Base-by-base conservation (phyloP, 1,140 invertebrate genomes). In the Campoletis sonorensis region DNA sequence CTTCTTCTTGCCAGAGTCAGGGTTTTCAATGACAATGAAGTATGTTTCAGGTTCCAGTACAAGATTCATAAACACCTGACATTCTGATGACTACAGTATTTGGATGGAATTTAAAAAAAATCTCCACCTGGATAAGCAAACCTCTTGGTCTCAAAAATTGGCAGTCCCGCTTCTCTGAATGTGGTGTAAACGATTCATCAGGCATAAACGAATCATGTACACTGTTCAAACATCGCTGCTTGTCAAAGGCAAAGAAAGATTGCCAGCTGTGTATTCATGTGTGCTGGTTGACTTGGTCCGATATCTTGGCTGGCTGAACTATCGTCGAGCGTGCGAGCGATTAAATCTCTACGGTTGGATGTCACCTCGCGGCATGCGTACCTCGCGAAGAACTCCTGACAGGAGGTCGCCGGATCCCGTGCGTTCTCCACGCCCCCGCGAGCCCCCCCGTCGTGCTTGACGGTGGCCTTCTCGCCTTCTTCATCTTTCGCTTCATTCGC, bases 311-410 rank as follows among this genome's bases (percentile, higher is more conserved):
- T 54, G 67, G n/a, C 67, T 70, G 67, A 27, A 70, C 27, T 18
- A 33, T 33, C 30, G 40, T 58, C 51, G 54, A 77, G 54, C 27
- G 51, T 64, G n/a, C 73, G 51, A 51, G 86, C 87, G 89, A 90
- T 90, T 88, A 90, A 88, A 90, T 90, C 89, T 90, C 85, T 64
- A 67, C 82, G 86, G 82, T 80, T 83, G 86, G 87, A 88, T 91
- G 90, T 91, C 90, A 88, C 88, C 89, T 88, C 70, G 78, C 81
- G 89, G 88, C 89, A 91, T 90, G 88, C 86, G 85, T 71, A 79
- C 40, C 79, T 51, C 51, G 84, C 82, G 85, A 86, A 85, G 84
- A 85, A 86, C 82, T 85, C 88, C 84, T 90, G 89, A 90, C 89
- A 89, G 86, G 87, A 89, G 89, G 89, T 90, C 89, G 88, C 86